Evolutionary conservation across 2,888 invertebrate genomes (phyloP).

Genomic region (Elmis aenea): DNA sequence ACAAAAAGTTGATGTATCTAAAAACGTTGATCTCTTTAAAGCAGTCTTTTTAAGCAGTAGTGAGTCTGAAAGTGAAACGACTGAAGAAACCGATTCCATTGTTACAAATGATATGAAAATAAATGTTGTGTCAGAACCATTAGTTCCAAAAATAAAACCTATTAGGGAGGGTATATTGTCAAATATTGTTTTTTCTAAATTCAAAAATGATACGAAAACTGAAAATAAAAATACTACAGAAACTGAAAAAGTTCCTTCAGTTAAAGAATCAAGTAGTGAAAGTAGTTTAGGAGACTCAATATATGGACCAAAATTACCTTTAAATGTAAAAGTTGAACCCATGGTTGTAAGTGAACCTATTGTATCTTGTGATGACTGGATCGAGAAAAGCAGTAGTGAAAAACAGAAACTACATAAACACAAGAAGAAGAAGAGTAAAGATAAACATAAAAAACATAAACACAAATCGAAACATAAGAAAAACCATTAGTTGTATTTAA

Average conservation of each 20-base stretch:
- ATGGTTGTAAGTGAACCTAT: conserved; percentile 28
- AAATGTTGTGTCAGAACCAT: conserved; percentile 35
- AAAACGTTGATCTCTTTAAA: conserved; percentile 77
- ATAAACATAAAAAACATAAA: conserved; percentile 37
- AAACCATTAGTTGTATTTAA: not conserved
- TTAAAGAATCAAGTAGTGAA: conserved; percentile 1
- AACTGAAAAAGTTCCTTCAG: conserved; percentile 6
- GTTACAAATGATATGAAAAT: conserved; percentile 33
- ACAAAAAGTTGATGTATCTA: conserved; percentile 36
- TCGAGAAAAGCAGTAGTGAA: conserved; percentile 46
- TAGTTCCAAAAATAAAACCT: conserved; percentile 41
- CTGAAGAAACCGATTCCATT: conserved; percentile 30
- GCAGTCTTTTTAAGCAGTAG: conserved; percentile 83
- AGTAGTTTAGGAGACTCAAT: conserved; percentile 2
- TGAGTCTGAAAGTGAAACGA: conserved; percentile 55
- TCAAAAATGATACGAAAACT: conserved; percentile 7
- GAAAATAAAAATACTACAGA: conserved; percentile 13
- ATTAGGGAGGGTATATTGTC: conserved; percentile 42
- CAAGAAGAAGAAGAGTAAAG: conserved; percentile 47
- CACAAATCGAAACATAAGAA: conserved; percentile 27
- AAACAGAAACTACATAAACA: conserved; percentile 33
- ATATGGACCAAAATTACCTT: conserved; percentile 58
- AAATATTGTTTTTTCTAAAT: conserved; percentile 31
- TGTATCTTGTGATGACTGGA: conserved; percentile 49
- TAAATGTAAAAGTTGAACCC: conserved; percentile 20